A percentile compares a stretch with the other conserved stretches of the same genome.
Conservation (phyloP, 2,113 vertebrate genomes). For the Hemicordylus capensis region DNA sequence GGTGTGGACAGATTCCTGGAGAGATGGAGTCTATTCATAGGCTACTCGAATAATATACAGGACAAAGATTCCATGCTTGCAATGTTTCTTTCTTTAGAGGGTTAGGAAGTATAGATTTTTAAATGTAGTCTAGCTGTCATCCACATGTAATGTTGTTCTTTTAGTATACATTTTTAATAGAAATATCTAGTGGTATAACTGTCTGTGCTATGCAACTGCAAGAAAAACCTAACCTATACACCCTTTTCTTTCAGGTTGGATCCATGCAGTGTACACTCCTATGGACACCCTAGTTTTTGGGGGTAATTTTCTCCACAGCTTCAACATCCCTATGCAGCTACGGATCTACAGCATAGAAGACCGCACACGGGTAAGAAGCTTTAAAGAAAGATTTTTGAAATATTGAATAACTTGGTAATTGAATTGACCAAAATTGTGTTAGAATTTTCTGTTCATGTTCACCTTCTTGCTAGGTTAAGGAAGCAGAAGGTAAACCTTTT, state of each 20-base stretch:
- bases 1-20: no score
- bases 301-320: constrained; percentile 97
- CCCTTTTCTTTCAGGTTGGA: constrained; percentile 86
- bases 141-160: no score
- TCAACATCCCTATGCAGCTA: constrained; percentile 99
- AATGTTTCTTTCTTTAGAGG: no score
- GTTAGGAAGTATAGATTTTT: no score
- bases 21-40: no score
- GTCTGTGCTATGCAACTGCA: neutral
- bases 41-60: no score
- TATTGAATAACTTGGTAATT: neutral
- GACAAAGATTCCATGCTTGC: no score
- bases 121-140: no score
- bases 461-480: neutral
- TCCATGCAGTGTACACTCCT: constrained; percentile 98
- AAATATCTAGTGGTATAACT: neutral
- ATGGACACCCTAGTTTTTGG: constrained; percentile 96
- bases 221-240: constrained; percentile 1
- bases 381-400: neutral
- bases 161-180: no score
- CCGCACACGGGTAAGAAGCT: constrained; percentile 87
- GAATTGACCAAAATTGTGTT: no score
- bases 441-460: neutral
- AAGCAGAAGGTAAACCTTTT: neutral
- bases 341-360: constrained; percentile 97